A percentile compares a stretch with the other conserved stretches of the same genome.
phyloP scores from a whole-genome alignment of 1,140 invertebrate genomes.

The Leptonema lineaticorne region DNA sequence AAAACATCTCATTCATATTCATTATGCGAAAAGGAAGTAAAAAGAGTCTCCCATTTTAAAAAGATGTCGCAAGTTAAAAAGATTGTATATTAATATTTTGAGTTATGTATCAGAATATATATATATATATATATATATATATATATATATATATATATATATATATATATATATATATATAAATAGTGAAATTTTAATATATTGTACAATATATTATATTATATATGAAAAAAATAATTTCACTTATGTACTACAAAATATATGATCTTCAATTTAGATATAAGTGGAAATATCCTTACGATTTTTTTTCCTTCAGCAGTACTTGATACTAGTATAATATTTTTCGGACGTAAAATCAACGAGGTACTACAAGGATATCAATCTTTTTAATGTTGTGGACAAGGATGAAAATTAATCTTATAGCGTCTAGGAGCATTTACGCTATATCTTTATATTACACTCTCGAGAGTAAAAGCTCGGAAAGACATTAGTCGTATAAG shows the following conservation, averaged over 20 bases:
- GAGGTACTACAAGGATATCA: neutral
- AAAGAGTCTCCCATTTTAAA: too few relatives aligned
- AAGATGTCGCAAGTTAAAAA: too few relatives aligned
- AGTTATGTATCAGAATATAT: neutral
- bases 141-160: neutral
- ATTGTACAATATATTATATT: too few relatives aligned
- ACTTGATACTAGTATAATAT: neutral
- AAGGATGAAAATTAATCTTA: constrained; percentile 10
- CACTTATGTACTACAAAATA: too few relatives aligned
- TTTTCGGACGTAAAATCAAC: neutral
- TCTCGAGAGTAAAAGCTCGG: neutral
- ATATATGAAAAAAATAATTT: too few relatives aligned
- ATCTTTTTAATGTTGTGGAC: constrained; percentile 9
- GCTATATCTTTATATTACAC: neutral
- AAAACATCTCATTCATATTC: too few relatives aligned
- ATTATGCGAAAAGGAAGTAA: too few relatives aligned
- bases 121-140: neutral
- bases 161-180: neutral
- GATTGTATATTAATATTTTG: too few relatives aligned
- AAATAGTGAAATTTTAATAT: neutral
- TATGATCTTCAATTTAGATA: too few relatives aligned
- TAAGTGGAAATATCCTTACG: too few relatives aligned
- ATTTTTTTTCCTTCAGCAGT: too few relatives aligned
- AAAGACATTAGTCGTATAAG: constrained; percentile 1
- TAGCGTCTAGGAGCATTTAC: neutral